These are phyloP conservation scores for Tipula vernalis DNA, from an alignment of 2,888 invertebrate species.

Conservation along the genomic window DNA sequence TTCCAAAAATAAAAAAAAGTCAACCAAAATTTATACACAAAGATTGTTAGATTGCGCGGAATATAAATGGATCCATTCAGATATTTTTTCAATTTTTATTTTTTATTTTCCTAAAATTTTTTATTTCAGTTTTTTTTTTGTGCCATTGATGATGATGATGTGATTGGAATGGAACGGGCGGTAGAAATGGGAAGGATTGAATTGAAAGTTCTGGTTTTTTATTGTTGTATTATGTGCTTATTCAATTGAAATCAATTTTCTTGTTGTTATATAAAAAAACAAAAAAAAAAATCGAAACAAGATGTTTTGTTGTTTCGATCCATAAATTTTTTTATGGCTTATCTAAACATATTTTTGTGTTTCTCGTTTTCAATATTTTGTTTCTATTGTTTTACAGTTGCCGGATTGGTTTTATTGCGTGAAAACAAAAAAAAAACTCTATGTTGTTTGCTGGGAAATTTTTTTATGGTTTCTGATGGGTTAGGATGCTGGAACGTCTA, in stretches of 20 bases:
- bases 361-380: neutral
- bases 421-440: neutral
- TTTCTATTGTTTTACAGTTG: neutral
- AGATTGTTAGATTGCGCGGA: neutral
- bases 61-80: neutral
- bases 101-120: neutral
- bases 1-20: neutral
- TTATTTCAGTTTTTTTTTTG: neutral
- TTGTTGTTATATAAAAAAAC: neutral
- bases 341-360: neutral
- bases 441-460: neutral
- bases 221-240: neutral
- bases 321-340: neutral
- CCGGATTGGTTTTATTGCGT: neutral
- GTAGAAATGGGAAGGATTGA: neutral
- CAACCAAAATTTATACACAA: neutral
- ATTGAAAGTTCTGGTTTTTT: neutral
- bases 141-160: neutral
- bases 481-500: neutral
- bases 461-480: neutral
- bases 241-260: slow-evolving; percentile 4
- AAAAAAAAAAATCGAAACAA: neutral
- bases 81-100: neutral
- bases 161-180: neutral
- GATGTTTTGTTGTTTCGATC: neutral